Evolutionary conservation across 2,797 vertebrate species (phyloP).

Genomic region (Crypturellus tataupa): DNA sequence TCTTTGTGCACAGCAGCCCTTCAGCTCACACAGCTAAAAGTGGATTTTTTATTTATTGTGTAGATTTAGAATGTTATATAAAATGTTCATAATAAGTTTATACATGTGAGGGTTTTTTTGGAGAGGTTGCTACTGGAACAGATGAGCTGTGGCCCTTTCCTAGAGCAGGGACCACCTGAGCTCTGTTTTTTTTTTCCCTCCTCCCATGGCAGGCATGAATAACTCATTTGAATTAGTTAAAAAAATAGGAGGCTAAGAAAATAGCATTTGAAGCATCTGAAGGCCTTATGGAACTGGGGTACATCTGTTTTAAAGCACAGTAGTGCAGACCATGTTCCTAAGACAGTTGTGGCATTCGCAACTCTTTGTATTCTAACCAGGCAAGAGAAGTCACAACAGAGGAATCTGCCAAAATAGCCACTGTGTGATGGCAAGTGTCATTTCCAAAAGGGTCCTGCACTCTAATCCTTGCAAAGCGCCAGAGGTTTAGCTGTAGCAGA

Average conservation of each 20-base stretch:
- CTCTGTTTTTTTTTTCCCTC: not conserved
- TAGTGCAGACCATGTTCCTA: not conserved
- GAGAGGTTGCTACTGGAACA: not conserved
- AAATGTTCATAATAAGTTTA: not conserved
- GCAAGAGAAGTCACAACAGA: not conserved
- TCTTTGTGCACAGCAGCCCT: not conserved
- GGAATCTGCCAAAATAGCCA: not conserved
- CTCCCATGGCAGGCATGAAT: not conserved
- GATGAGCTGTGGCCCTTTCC: not conserved
- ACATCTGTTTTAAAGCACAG: conserved; percentile 18
- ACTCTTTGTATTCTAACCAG: conserved; percentile 15
- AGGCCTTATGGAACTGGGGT: not conserved
- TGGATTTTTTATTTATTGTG: not conserved
- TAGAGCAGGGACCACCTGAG: rapidly evolving
- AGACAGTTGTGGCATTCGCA: conserved; percentile 7
- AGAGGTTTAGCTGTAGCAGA: not conserved
- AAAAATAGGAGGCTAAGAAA: not conserved
- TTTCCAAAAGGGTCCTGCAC: not conserved
- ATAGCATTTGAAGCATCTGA: not conserved
- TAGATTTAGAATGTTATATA: too few species aligned
- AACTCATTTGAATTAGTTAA: not conserved
- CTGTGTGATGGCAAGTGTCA: not conserved
- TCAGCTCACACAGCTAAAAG: not conserved
- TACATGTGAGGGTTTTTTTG: not conserved
- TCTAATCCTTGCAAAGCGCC: not conserved